Conservation (phyloP, 1,140 invertebrate species). For the Conus ventricosus region DNA sequence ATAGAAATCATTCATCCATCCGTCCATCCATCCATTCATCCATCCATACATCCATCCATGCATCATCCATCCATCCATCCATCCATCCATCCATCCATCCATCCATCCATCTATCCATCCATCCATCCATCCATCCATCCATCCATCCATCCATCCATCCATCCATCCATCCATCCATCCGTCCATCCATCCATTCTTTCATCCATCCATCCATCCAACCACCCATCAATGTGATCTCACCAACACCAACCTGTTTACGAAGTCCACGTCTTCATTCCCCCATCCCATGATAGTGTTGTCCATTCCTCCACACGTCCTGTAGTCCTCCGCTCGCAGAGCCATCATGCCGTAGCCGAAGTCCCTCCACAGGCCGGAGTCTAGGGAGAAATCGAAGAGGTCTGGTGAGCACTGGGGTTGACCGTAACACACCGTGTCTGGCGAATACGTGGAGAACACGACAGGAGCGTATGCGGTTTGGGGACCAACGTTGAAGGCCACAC, state of each 20-base stretch:
- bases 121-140: too few species aligned
- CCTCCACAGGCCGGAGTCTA: conserved; percentile 89
- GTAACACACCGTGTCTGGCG: conserved; percentile 69
- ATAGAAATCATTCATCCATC: too few species aligned
- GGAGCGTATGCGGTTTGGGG: conserved; percentile 87
- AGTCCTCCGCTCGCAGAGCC: conserved; percentile 90
- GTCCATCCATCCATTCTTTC: too few species aligned
- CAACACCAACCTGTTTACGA: conserved; percentile 83
- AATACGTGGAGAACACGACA: conserved; percentile 95
- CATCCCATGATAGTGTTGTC: conserved; percentile 85
- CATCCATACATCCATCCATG: too few species aligned
- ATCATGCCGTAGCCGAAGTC: conserved; percentile 96
- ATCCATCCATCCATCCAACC: too few species aligned
- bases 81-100: too few species aligned
- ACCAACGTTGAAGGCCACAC: background rate
- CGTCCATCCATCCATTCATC: too few species aligned
- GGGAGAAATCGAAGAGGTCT: conserved; percentile 70
- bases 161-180: too few species aligned
- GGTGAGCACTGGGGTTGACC: conserved; percentile 73
- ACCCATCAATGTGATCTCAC: too few species aligned
- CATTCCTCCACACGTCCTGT: conserved; percentile 86
- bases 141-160: too few species aligned
- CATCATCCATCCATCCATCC: too few species aligned
- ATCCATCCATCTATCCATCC: too few species aligned
- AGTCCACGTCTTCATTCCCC: conserved; percentile 75